phyloP scores from a whole-genome alignment of 2,113 vertebrate genomes.

The Picathartes gymnocephalus region DNA sequence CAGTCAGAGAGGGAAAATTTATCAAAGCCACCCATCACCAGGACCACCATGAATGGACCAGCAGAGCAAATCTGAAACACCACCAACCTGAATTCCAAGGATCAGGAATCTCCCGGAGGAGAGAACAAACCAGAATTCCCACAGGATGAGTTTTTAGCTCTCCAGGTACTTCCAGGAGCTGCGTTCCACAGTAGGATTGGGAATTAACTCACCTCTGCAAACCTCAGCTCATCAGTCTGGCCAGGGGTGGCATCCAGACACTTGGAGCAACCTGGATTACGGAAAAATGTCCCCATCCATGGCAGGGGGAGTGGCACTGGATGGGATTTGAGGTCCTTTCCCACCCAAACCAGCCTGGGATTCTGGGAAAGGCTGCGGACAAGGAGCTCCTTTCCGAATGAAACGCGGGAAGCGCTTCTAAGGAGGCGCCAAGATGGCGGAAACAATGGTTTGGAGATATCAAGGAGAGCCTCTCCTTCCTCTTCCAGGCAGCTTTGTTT shows the following conservation, averaged over 20 bases:
- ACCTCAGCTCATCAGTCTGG: background rate
- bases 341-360: fast-evolving
- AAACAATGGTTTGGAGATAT: background rate
- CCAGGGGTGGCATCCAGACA: background rate
- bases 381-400: background rate
- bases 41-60: fast-evolving
- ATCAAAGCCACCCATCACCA: background rate
- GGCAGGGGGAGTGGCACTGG: fast-evolving
- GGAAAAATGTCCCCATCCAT: background rate
- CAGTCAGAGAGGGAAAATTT: fast-evolving
- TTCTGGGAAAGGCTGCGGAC: fast-evolving
- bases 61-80: background rate
- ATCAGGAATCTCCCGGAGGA: background rate
- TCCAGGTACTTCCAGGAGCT: background rate
- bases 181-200: fast-evolving
- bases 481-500: background rate
- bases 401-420: background rate
- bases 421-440: background rate
- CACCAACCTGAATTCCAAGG: background rate
- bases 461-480: background rate
- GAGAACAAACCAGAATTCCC: background rate
- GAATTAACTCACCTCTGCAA: background rate
- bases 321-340: background rate
- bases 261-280: background rate
- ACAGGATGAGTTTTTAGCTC: fast-evolving